Base-by-base conservation (phyloP, 1,140 invertebrate genomes). In the Pseudomyrmex pallidus region DNA sequence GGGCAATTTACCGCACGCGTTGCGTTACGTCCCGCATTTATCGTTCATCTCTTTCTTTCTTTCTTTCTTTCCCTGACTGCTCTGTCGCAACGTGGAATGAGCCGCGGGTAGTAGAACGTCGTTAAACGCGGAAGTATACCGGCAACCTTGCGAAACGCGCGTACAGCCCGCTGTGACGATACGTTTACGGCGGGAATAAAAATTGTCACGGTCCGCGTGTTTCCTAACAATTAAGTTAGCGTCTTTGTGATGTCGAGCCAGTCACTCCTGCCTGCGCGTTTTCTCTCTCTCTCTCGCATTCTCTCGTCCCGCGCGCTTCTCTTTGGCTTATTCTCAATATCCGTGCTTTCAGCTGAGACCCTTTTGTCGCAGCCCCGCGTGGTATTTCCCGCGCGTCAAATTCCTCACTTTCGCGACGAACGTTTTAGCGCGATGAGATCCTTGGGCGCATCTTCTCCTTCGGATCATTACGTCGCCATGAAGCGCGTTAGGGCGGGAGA, bases 291-390 rank as follows among this genome's bases (percentile, higher is more conserved):
- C 13, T 10, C 15, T 15, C 35, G 52, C 20, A 1, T 8, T 20
- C n/a, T 17, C 20, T 17, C 56, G 4, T 5, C 7, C 5, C 9
- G 5, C 7, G 9, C n/a, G 54, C 54, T 8, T 46, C 10, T 13
- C 13, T 13, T 70, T n/a, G 20, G 46, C 12, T 80, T 61, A 80
- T 80, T 72, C 52, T 80, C 66, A 80, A 70, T 80, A 72, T 80
- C 54, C 76, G 66, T 25, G 46, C 66, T 80, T 80, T 80, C 46
- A 80, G 66, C 52, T 48, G 20, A 25, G 72, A 48, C 66, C 8
- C 22, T 70, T 70, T 72, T 59, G 54, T 78, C 54, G 20, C 12
- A 70, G 35, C 35, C 4, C 54, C 17, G 48, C 12, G 44, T 48
- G 76, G 67, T 70, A 70, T 80, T 59, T 72, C n/a, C 20, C 76